Evolutionary conservation across 2,113 vertebrate species (phyloP).

Genomic region (Calidris pygmaea): DNA sequence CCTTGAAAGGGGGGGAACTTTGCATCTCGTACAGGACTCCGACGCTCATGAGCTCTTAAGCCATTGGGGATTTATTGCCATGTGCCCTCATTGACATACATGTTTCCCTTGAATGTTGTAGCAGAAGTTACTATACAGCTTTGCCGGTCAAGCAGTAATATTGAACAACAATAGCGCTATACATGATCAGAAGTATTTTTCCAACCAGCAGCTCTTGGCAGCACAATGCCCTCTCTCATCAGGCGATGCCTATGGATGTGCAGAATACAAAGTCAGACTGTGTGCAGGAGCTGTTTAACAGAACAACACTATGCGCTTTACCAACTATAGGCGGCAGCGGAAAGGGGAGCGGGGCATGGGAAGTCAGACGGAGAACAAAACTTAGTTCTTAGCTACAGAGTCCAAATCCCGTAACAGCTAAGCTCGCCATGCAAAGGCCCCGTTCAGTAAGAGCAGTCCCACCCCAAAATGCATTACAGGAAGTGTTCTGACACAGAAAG

Average conservation of each 20-base stretch:
- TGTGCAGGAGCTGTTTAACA: constrained; percentile 58
- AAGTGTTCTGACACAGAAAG: not conserved
- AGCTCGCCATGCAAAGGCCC: not conserved
- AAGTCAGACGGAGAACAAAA: constrained; percentile 31
- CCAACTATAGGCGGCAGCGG: not conserved
- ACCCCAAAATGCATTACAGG: not conserved
- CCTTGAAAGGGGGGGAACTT: not conserved
- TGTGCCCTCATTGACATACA: not conserved
- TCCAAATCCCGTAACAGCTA: not conserved
- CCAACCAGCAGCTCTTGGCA: constrained; percentile 16
- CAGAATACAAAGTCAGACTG: constrained; percentile 65
- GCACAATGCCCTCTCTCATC: constrained; percentile 74
- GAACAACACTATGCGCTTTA: constrained; percentile 26
- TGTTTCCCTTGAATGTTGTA: not conserved
- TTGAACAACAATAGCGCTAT: constrained; percentile 40
- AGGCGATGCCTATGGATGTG: not conserved
- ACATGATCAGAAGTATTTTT: constrained; percentile 49
- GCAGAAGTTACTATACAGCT: not conserved
- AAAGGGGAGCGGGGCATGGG: not conserved
- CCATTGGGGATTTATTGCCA: not conserved
- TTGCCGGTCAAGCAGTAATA: not conserved
- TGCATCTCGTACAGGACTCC: not conserved
- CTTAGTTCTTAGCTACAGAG: constrained; percentile 15
- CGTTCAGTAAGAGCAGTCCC: not conserved
- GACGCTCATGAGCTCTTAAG: not conserved